phyloP scores from a whole-genome alignment of 2,113 vertebrate genomes.

The Pseudorasbora parva region DNA sequence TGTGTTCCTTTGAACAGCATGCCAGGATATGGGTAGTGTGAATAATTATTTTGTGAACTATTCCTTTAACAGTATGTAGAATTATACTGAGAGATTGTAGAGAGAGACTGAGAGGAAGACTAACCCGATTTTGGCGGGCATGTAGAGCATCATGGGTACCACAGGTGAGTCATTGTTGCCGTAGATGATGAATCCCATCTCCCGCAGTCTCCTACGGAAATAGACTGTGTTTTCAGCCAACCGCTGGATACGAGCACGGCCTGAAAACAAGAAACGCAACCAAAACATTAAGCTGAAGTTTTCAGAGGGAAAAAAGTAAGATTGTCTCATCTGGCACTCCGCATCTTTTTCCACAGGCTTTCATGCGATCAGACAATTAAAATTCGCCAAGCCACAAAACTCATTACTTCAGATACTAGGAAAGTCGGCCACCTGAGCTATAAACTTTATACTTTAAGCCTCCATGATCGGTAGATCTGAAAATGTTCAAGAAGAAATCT shows the following conservation, averaged over 20 bases:
- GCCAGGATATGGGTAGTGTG: neutral
- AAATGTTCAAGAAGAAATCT: conserved; percentile 46
- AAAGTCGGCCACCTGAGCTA: conserved; percentile 54
- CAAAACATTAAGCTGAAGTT: conserved; percentile 18
- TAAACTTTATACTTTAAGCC: conserved; percentile 41
- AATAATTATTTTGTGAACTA: neutral
- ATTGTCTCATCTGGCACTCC: conserved; percentile 47
- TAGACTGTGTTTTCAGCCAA: conserved; percentile 85
- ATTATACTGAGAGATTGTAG: neutral
- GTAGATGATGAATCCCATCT: conserved; percentile 89
- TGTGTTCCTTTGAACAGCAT: too few relatives aligned
- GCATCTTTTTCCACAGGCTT: conserved; percentile 53
- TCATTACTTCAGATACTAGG: conserved; percentile 44
- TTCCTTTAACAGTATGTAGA: neutral
- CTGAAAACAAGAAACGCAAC: conserved; percentile 63
- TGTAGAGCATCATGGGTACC: conserved; percentile 88
- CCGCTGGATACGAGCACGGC: conserved; percentile 79
- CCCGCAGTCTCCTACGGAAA: conserved; percentile 82
- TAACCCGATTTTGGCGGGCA: conserved; percentile 89
- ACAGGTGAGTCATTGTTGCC: conserved; percentile 89
- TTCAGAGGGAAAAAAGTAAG: neutral
- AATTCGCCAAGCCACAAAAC: conserved; percentile 42
- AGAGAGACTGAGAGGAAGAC: conserved; percentile 17
- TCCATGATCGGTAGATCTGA: conserved; percentile 20
- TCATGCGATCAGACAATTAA: conserved; percentile 57